phyloP scores from a whole-genome alignment of 1,140 invertebrate species.

The Drosophila repletoides region DNA sequence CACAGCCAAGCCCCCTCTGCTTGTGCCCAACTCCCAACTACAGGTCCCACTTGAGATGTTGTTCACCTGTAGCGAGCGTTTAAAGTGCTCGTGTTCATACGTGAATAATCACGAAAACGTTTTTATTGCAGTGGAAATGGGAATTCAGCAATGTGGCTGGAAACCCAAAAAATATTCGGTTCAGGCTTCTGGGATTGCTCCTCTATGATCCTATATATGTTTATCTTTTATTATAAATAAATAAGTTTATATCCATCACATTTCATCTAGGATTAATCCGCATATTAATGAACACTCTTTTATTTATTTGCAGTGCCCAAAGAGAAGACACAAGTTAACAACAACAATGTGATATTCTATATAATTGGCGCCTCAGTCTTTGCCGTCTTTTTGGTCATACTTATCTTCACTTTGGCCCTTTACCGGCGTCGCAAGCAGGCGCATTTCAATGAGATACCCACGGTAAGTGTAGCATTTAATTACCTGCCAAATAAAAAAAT shows the following conservation, averaged over 20 bases:
- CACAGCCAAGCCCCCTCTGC: conserved; percentile 27
- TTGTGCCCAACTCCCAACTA: too few relatives aligned
- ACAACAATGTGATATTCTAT: conserved; percentile 63
- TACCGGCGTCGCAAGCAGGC: conserved; percentile 75
- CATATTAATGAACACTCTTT: background rate
- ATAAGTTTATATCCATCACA: too few relatives aligned
- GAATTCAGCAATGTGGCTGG: too few relatives aligned
- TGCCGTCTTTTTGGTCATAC: conserved; percentile 45
- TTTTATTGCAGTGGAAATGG: too few relatives aligned
- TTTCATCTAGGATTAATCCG: too few relatives aligned
- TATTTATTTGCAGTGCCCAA: conserved; percentile 69
- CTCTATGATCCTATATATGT: too few relatives aligned
- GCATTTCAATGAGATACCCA: conserved; percentile 79
- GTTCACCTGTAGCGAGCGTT: conserved; percentile 72
- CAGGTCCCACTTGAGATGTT: conserved; percentile 77
- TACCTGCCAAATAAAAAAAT: background rate
- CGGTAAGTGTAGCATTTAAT: conserved; percentile 47
- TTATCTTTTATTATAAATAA: too few relatives aligned
- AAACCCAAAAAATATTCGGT: too few relatives aligned
- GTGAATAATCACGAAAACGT: too few relatives aligned
- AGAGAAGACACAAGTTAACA: conserved; percentile 62
- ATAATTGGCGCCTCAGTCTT: conserved; percentile 52
- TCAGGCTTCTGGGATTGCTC: too few relatives aligned
- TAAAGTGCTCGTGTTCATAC: conserved; percentile 22
- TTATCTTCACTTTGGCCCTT: conserved; percentile 40